Conservation (phyloP, 1,140 invertebrate genomes). For the Druon quercuslanigerum region DNA sequence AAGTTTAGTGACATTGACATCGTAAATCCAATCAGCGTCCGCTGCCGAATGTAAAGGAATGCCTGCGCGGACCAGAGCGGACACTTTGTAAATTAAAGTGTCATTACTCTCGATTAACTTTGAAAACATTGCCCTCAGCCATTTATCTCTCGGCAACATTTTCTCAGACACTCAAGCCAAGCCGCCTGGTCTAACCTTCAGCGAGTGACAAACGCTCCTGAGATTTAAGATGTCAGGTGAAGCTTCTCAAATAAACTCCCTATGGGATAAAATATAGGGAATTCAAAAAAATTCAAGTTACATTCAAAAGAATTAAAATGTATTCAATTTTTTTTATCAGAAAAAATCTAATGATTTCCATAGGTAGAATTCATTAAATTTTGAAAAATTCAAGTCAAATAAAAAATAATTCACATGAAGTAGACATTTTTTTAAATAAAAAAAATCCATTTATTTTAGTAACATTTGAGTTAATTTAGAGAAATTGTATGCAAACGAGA, state of each 20-base stretch:
- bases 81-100: conserved; percentile 4
- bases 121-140: background rate
- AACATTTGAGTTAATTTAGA: too few species aligned
- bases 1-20: background rate
- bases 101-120: conserved; percentile 23
- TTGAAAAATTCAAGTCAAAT: too few species aligned
- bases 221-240: background rate
- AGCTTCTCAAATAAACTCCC: background rate
- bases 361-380: too few species aligned
- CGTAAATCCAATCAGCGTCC: conserved; percentile 6
- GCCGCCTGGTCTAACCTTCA: background rate
- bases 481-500: too few species aligned
- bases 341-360: too few species aligned
- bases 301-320: too few species aligned
- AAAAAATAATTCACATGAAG: too few species aligned
- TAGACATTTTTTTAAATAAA: too few species aligned
- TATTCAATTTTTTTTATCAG: too few species aligned
- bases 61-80: conserved; percentile 7
- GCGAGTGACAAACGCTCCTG: background rate
- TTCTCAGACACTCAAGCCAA: background rate
- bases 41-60: background rate
- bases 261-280: too few species aligned
- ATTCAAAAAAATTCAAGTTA: too few species aligned
- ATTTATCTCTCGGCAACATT: conserved; percentile 23
- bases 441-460: too few species aligned